A percentile compares a stretch with the other conserved stretches of the same genome.
phyloP scores from a whole-genome alignment of 2,797 vertebrate species.

The Acanthornis magna region DNA sequence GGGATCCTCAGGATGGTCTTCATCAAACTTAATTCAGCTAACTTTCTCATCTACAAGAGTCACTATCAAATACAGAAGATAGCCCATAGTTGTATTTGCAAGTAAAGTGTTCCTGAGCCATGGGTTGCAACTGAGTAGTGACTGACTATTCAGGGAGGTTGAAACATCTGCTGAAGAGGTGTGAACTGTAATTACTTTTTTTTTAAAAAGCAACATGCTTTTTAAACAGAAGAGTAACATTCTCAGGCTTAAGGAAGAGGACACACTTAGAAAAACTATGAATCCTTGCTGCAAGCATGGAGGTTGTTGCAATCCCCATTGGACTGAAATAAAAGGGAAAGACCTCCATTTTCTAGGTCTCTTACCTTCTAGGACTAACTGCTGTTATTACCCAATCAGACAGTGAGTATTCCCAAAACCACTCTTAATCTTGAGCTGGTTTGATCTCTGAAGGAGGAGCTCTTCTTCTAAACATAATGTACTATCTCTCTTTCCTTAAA shows the following conservation, averaged over 20 bases:
- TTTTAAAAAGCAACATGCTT: fast-evolving
- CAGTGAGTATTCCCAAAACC: neutral
- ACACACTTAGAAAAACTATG: neutral
- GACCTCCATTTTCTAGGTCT: neutral
- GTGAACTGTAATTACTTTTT: neutral
- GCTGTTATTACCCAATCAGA: neutral
- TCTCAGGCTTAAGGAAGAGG: neutral
- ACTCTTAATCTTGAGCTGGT: neutral
- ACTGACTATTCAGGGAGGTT: neutral
- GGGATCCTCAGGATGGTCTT: neutral
- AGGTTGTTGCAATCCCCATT: neutral
- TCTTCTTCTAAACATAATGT: neutral
- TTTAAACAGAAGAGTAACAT: neutral
- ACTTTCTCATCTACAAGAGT: neutral
- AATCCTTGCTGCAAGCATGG: neutral
- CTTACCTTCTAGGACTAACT: neutral
- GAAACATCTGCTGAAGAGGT: neutral
- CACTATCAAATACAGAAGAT: neutral
- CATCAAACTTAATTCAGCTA: neutral
- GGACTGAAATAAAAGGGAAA: neutral
- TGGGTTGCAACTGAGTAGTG: neutral
- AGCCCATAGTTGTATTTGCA: neutral
- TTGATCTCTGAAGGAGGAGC: neutral
- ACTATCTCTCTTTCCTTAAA: neutral
- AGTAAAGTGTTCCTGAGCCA: neutral